A percentile compares a stretch with the other conserved stretches of the same genome.
These are phyloP conservation scores for Ophion ellenae DNA, from an alignment of 2,888 invertebrate species.

Conservation along the genomic window DNA sequence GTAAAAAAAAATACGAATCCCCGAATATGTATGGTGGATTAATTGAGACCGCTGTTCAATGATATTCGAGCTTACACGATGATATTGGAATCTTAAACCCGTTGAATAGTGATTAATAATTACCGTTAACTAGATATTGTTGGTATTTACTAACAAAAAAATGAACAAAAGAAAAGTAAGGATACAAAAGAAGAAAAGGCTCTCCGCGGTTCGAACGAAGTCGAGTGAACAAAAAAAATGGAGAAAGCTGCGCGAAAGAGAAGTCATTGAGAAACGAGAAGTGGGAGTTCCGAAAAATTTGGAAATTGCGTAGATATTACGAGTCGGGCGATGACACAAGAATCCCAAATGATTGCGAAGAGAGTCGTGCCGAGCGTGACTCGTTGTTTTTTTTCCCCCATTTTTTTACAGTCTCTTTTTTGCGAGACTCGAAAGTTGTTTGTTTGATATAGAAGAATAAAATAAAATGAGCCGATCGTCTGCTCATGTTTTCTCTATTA, in stretches of 20 bases:
- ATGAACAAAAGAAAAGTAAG: constrained; percentile 7
- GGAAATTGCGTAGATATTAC: constrained; percentile 29
- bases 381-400: constrained; percentile 38
- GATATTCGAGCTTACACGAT: constrained; percentile 62
- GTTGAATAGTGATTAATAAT: constrained; percentile 67
- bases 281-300: constrained; percentile 3
- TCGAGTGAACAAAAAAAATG: constrained; percentile 4
- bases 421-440: constrained; percentile 44
- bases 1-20: constrained; percentile 27
- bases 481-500: constrained; percentile 36
- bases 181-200: constrained; percentile 2
- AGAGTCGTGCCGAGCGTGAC: constrained; percentile 58
- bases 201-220: constrained; percentile 39
- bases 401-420: constrained; percentile 28
- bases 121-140: constrained; percentile 60
- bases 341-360: constrained; percentile 27
- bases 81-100: constrained; percentile 62
- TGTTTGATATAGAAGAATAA: constrained; percentile 34
- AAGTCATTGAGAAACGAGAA: constrained; percentile 18
- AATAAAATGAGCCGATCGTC: constrained; percentile 41
- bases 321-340: constrained; percentile 33
- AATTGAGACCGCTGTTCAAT: constrained; percentile 46
- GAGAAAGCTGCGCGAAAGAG: not conserved
- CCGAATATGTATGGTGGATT: constrained; percentile 25
- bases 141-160: constrained; percentile 61